Conservation (phyloP, 2,113 vertebrate species). For the Sylvietta virens region DNA sequence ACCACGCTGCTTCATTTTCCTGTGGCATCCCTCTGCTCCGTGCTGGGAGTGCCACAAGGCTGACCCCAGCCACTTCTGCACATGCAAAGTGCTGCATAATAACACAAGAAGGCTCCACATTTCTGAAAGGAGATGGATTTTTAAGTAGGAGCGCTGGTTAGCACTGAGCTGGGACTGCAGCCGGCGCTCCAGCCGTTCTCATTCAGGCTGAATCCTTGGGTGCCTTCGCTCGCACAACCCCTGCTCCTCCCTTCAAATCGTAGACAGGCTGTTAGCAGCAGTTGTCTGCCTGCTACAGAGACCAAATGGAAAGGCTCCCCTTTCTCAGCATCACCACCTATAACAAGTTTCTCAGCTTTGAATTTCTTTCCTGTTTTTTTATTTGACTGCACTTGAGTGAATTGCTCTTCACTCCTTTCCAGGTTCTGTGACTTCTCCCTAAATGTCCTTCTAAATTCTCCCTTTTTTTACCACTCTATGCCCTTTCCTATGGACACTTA, state of each 20-base stretch:
- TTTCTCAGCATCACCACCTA: constrained; percentile 41
- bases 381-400: neutral
- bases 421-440: neutral
- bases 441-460: neutral
- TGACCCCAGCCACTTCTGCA: neutral
- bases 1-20: neutral
- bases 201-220: constrained; percentile 48
- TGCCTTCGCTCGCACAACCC: neutral
- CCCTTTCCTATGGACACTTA: neutral
- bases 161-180: neutral
- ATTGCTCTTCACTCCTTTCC: neutral
- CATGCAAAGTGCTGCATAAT: neutral
- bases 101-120: neutral
- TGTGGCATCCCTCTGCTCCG: rapidly evolving
- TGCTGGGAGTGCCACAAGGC: neutral
- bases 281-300: constrained; percentile 39
- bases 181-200: constrained; percentile 43
- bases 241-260: constrained; percentile 40
- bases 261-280: constrained; percentile 47
- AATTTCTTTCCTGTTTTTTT: neutral
- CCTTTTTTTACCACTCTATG: neutral
- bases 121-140: neutral
- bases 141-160: neutral
- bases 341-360: neutral
- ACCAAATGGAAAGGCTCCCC: constrained; percentile 44